These are phyloP conservation scores for Tromatobia lineatoria DNA, from an alignment of 2,888 invertebrate species.

Conservation along the genomic window DNA sequence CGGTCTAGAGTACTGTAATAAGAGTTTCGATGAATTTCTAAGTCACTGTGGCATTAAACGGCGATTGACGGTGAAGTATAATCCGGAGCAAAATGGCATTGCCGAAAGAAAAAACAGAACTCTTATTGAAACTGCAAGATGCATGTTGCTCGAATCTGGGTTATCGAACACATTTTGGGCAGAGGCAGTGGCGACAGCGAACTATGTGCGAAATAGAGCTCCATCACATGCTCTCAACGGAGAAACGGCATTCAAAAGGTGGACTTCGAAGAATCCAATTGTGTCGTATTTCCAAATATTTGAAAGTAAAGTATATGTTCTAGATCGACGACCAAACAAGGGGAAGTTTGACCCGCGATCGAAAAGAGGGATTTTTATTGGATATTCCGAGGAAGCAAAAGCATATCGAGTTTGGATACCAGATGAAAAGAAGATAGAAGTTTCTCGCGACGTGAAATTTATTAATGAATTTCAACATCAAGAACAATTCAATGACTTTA, in stretches of 20 bases:
- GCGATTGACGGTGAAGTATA: conserved; percentile 24
- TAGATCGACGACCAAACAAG: conserved; percentile 27
- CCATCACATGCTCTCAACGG: conserved; percentile 20
- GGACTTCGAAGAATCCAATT: conserved; percentile 10
- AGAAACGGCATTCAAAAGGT: conserved; percentile 20
- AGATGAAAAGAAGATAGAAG: not conserved
- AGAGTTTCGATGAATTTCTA: conserved; percentile 26
- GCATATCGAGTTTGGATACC: conserved; percentile 3
- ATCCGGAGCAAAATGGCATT: conserved; percentile 44
- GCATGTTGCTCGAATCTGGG: conserved; percentile 30
- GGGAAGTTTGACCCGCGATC: conserved; percentile 44
- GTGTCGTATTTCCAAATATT: conserved; percentile 21
- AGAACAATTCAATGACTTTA: no score
- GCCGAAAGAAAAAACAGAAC: conserved; percentile 45
- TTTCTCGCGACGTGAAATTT: not conserved
- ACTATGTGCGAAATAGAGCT: conserved; percentile 21
- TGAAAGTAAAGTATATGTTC: conserved; percentile 20
- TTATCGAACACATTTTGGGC: conserved; percentile 39
- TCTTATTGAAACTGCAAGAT: conserved; percentile 36
- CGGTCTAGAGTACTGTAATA: conserved; percentile 31
- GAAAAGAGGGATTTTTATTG: conserved; percentile 16
- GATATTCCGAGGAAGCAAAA: no score
- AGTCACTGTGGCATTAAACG: conserved; percentile 26
- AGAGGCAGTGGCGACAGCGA: conserved; percentile 8
- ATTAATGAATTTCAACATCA: not conserved